phyloP scores from a whole-genome alignment of 2,888 invertebrate species.

The Notocelia uddmanniana region DNA sequence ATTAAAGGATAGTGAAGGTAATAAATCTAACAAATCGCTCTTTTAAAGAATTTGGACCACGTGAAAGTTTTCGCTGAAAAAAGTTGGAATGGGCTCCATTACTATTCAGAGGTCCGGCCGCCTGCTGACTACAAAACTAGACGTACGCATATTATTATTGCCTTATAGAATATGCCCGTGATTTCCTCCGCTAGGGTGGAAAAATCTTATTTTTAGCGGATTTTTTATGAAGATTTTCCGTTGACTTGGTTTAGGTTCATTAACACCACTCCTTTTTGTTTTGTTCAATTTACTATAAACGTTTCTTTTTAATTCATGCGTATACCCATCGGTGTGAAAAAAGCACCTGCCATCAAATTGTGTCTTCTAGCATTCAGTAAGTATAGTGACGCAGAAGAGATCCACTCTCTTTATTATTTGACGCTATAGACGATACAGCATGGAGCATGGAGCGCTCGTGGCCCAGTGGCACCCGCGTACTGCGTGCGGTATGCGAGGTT shows the following conservation, averaged over 20 bases:
- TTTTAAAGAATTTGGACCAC: conserved; percentile 22
- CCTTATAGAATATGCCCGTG: not conserved
- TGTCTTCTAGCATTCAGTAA: not conserved
- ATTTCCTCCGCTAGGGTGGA: no score
- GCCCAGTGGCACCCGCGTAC: no score
- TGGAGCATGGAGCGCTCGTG: no score
- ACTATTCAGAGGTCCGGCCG: conserved; percentile 28
- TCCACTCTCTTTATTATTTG: not conserved
- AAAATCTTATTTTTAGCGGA: not conserved
- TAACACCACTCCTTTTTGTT: no score
- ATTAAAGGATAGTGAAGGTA: not conserved
- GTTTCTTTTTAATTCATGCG: not conserved
- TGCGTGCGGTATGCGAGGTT: no score
- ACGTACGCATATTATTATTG: not conserved
- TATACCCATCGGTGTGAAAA: not conserved
- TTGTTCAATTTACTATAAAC: no score
- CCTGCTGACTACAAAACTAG: not conserved
- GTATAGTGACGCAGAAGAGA: not conserved
- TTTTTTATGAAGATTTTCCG: not conserved
- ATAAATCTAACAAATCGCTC: not conserved
- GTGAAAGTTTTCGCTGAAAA: conserved; percentile 17
- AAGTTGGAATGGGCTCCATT: conserved; percentile 29
- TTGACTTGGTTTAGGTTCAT: not conserved
- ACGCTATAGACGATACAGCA: not conserved
- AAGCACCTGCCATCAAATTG: not conserved